Evolutionary conservation across 2,888 invertebrate genomes (phyloP).

Genomic region (Cerastis rubricosa): DNA sequence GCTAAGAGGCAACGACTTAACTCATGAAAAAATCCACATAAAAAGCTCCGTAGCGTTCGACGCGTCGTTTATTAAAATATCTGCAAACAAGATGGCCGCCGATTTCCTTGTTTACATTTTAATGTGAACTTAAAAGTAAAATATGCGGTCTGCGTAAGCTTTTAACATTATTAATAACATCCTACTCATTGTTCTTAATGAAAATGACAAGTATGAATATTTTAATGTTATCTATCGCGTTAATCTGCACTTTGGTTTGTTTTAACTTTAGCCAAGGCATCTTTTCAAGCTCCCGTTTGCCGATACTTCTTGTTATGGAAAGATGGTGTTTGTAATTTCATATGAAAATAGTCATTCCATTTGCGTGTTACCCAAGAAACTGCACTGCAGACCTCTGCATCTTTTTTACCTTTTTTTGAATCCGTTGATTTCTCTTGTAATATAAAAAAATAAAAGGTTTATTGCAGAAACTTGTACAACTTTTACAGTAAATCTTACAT

Average conservation of each 20-base stretch:
- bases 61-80: constrained; percentile 79
- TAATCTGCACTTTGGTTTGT: constrained; percentile 22
- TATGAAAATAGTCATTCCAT: neutral
- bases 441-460: too few species aligned
- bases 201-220: constrained; percentile 63
- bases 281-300: neutral
- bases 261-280: neutral
- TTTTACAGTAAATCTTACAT: too few species aligned
- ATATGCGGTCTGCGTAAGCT: constrained; percentile 77
- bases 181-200: constrained; percentile 70
- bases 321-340: neutral
- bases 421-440: neutral
- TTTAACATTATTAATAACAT: constrained; percentile 76
- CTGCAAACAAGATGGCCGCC: constrained; percentile 76
- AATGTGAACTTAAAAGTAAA: constrained; percentile 82
- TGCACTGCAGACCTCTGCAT: neutral
- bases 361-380: neutral
- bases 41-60: constrained; percentile 65
- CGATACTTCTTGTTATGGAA: neutral
- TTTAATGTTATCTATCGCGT: constrained; percentile 19
- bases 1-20: constrained; percentile 37
- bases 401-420: neutral
- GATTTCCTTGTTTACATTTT: constrained; percentile 82
- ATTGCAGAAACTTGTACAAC: too few species aligned
- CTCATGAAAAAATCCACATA: constrained; percentile 63